Conservation (phyloP, 2,888 invertebrate species). For the Caenorhabditis sp. region DNA sequence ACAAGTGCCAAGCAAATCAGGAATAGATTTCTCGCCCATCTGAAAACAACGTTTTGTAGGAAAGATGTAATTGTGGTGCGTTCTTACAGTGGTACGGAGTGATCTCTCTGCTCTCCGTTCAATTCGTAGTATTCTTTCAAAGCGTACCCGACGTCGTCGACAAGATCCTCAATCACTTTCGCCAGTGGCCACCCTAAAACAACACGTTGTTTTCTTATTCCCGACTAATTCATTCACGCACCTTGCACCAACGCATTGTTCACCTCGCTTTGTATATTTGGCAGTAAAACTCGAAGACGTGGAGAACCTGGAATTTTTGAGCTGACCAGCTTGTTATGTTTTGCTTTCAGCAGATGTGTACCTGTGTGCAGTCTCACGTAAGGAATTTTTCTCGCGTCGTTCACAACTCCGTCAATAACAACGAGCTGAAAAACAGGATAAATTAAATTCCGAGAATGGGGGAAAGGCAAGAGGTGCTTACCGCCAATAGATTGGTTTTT, state of each 20-base stretch:
- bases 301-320: constrained; percentile 68
- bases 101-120: constrained; percentile 73
- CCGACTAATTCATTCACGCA: constrained; percentile 41
- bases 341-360: constrained; percentile 28
- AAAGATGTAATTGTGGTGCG: background rate
- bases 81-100: constrained; percentile 72
- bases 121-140: constrained; percentile 73
- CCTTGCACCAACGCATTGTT: constrained; percentile 80
- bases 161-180: constrained; percentile 70
- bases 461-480: constrained; percentile 1
- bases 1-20: constrained; percentile 73
- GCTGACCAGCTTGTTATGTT: constrained; percentile 21
- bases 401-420: constrained; percentile 78
- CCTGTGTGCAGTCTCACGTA: constrained; percentile 77
- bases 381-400: constrained; percentile 79
- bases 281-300: constrained; percentile 67
- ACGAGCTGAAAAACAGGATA: constrained; percentile 58
- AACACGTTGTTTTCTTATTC: background rate
- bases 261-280: constrained; percentile 79
- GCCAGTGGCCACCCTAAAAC: constrained; percentile 72
- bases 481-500: constrained; percentile 68
- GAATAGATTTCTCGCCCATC: constrained; percentile 77
- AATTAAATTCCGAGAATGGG: background rate
- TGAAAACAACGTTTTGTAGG: constrained; percentile 27
- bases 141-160: constrained; percentile 77